A percentile compares a stretch with the other conserved stretches of the same genome.
Evolutionary conservation across 92 coral and sea anemone genomes (phyloP).

Genomic region (Phenganax subtilis): DNA sequence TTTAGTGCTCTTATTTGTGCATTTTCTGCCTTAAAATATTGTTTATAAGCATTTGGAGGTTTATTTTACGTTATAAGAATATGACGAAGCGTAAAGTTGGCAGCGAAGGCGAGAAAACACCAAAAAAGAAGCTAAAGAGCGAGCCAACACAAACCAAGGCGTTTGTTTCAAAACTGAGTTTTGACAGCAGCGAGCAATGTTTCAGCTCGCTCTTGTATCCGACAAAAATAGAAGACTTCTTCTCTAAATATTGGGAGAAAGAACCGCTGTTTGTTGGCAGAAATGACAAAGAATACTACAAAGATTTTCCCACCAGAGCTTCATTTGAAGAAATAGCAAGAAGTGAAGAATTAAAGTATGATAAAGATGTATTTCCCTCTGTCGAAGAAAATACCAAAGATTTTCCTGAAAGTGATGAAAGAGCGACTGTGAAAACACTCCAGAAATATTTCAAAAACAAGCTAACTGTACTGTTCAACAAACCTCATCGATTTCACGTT

Average conservation of each 20-base stretch:
- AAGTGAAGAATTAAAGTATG: constrained; percentile 61
- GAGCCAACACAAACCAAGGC: constrained; percentile 36
- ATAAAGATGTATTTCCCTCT: constrained; percentile 63
- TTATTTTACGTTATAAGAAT: not conserved
- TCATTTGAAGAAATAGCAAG: constrained; percentile 60
- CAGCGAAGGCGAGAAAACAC: constrained; percentile 33
- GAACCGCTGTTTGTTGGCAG: constrained; percentile 68
- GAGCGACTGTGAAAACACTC: constrained; percentile 49
- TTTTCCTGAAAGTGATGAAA: constrained; percentile 51
- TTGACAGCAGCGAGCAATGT: constrained; percentile 56
- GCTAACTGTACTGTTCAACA: constrained; percentile 69
- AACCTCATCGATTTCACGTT: constrained; percentile 88
- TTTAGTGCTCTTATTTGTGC: not conserved
- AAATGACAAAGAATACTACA: constrained; percentile 64
- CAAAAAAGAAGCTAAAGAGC: constrained; percentile 47
- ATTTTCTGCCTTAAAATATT: not conserved
- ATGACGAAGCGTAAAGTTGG: constrained; percentile 33
- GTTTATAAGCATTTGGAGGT: not conserved
- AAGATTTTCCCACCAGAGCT: constrained; percentile 57
- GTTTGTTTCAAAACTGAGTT: constrained; percentile 53
- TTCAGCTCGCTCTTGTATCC: constrained; percentile 69
- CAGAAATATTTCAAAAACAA: constrained; percentile 63
- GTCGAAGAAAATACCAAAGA: constrained; percentile 71
- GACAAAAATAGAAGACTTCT: constrained; percentile 57
- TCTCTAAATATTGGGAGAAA: constrained; percentile 81